Conservation (phyloP, 2,113 vertebrate genomes). For the Eurypyga helias region DNA sequence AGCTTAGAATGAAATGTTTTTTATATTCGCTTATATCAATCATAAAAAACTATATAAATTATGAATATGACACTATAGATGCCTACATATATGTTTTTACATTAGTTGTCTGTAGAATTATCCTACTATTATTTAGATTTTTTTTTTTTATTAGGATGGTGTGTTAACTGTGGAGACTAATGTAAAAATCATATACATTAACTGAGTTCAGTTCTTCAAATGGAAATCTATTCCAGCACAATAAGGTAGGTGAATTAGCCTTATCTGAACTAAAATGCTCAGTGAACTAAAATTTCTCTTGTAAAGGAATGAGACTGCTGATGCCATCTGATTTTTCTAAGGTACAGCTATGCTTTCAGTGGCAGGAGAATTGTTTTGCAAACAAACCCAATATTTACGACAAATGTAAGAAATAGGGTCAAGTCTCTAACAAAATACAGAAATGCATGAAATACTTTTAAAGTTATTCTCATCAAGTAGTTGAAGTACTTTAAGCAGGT, state of each 20-base stretch:
- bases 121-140: not conserved
- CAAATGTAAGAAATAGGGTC: not conserved
- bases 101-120: not conserved
- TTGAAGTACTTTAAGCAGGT: not conserved
- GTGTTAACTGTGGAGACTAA: slow-evolving; percentile 22
- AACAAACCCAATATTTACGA: not conserved
- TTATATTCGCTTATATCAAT: not conserved
- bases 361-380: not conserved
- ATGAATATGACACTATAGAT: not conserved
- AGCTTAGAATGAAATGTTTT: not conserved
- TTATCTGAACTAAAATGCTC: slow-evolving; percentile 29
- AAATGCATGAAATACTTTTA: slow-evolving; percentile 28
- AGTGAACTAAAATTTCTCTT: slow-evolving; percentile 3
- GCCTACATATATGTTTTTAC: not conserved
- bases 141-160: not conserved
- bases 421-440: not conserved
- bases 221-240: slow-evolving; percentile 28
- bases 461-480: slow-evolving; percentile 39
- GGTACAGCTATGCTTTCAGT: not conserved
- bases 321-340: slow-evolving; percentile 22
- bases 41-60: not conserved
- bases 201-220: slow-evolving; percentile 43
- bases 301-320: not conserved
- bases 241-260: slow-evolving; percentile 36
- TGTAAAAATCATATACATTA: slow-evolving; percentile 38